A percentile compares a stretch with the other conserved stretches of the same genome.
Conservation (phyloP, 1,140 invertebrate genomes). For the Melanaphis sacchari region DNA sequence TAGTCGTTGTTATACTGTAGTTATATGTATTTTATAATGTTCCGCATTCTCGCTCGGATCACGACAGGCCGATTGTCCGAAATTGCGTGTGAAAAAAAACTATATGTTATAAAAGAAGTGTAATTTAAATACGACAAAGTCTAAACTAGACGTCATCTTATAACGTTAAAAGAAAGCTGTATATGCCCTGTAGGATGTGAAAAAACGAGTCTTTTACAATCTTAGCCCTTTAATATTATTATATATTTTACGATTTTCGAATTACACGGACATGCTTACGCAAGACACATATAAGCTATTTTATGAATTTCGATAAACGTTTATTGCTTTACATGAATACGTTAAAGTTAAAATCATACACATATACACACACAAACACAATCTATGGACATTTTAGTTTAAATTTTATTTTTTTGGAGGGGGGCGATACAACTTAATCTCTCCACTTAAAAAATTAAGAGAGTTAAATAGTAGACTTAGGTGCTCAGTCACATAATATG, state of each 20-base stretch:
- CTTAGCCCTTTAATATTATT: neutral
- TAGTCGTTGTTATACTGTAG: too few relatives aligned
- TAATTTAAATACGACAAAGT: neutral
- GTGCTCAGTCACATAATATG: too few relatives aligned
- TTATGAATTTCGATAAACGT: conserved; percentile 38
- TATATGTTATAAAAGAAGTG: neutral
- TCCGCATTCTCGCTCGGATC: neutral
- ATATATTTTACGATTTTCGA: neutral
- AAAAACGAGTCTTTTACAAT: neutral
- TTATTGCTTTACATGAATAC: neutral
- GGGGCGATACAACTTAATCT: too few relatives aligned
- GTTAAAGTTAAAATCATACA: neutral
- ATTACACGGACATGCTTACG: neutral
- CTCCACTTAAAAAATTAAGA: neutral
- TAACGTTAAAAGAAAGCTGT: neutral
- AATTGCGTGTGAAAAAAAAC: neutral
- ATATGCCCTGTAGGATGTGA: neutral
- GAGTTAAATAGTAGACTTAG: neutral
- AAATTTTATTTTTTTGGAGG: too few relatives aligned
- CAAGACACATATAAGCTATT: neutral
- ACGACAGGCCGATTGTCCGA: neutral
- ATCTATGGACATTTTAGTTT: neutral
- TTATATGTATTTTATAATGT: neutral
- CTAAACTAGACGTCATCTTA: neutral
- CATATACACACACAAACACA: too few relatives aligned